Evolutionary conservation across 2,113 vertebrate species (phyloP), one percentile per base, ranked within the genome.

Genomic region (Apeltes quadracus): DNA sequence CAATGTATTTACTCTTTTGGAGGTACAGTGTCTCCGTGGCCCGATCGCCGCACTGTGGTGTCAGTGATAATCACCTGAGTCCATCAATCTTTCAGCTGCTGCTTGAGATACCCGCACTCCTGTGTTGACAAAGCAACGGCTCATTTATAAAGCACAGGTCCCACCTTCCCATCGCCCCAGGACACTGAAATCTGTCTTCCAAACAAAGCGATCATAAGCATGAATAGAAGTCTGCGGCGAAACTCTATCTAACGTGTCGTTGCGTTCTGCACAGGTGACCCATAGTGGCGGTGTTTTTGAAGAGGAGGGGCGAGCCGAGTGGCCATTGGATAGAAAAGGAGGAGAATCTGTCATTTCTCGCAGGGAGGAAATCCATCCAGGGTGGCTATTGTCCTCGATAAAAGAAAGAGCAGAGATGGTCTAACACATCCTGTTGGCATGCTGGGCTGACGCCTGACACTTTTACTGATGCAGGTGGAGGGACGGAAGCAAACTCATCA

Each of bases 371-470:
- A 88, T 85, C 84, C 74, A 91, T 83, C 89, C 89, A 10, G 50
- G 77, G 39, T 20, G 12, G 32, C 85, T 69, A 86, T 92, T 93
- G 90, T 92, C 7, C 58, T 22, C 55, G 27, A 92, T 84, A 91
- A 91, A 86, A 89, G 90, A 64, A 69, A 80, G 72, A 34, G 6
- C n/a, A n/a, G 82, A 82, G 86, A 75, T 87, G 81, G 87, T 85
- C 82, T 56, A 85, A 93, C 89, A 92, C 85, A 86, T 92, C 85
- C 89, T 87, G 90, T 85, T 92, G 90, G 91, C 89, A 91, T 63
- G 27, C 41, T 82, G 75, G 83, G 90, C 72, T 89, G 90, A 84
- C 4, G 32, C 32, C 32, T 90, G 84, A 90, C 84, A 88, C n/a
- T 84, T 92, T 92, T 88, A 90, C 82, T 84, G 84, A 87, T 80